Evolutionary conservation across 2,888 invertebrate genomes (phyloP).

Genomic region (Sialis fuliginosa): DNA sequence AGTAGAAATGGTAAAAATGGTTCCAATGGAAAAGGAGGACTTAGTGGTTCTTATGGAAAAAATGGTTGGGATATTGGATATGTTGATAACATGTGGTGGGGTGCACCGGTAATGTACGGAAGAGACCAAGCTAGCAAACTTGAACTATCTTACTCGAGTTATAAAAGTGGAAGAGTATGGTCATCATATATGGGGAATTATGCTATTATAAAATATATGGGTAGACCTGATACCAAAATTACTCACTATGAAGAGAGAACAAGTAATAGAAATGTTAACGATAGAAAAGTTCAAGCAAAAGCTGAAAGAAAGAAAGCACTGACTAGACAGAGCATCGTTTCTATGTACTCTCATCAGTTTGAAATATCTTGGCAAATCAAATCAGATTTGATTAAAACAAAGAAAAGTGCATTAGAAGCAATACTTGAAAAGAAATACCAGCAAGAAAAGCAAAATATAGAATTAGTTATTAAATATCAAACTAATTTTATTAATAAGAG

Average conservation of each 20-base stretch:
- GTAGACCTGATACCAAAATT: neutral
- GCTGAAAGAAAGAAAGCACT: slow-evolving; percentile 8
- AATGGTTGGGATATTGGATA: slow-evolving; percentile 12
- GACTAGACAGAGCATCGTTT: slow-evolving; percentile 4
- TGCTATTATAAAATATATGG: neutral
- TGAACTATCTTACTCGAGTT: neutral
- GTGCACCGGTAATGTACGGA: too few relatives aligned
- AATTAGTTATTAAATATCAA: slow-evolving; percentile 6
- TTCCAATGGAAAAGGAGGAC: slow-evolving; percentile 8
- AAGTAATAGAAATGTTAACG: slow-evolving; percentile 4
- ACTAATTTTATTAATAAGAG: slow-evolving; percentile 3
- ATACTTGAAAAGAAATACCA: slow-evolving; percentile 6
- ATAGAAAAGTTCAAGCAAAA: slow-evolving; percentile 5
- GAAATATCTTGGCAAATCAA: slow-evolving; percentile 1
- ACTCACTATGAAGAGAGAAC: neutral
- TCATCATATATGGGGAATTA: neutral
- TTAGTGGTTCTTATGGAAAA: slow-evolving; percentile 10
- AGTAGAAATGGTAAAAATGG: slow-evolving; percentile 9
- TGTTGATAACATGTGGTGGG: neutral
- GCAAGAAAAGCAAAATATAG: slow-evolving; percentile 6
- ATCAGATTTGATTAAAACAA: slow-evolving; percentile 6
- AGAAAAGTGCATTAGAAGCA: slow-evolving; percentile 7
- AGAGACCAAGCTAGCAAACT: neutral
- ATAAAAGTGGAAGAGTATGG: slow-evolving; percentile 1
- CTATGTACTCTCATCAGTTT: slow-evolving; percentile 7